Base-by-base conservation (phyloP, 2,888 invertebrate species). In the Tetranychus piercei region DNA sequence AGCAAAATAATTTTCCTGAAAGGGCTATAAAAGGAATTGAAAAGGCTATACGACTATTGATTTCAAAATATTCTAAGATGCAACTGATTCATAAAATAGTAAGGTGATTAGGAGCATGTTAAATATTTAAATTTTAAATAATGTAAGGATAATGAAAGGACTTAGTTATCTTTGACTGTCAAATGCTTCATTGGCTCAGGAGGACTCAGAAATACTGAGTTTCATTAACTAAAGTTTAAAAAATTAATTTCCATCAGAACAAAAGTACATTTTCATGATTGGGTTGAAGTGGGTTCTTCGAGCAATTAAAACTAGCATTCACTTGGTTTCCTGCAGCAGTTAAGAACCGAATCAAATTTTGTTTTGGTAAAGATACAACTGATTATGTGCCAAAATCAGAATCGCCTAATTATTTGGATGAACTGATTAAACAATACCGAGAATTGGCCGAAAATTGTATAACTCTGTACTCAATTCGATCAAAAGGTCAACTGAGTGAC, bases 251-350 rank as follows among this genome's bases (percentile, higher is more conserved):
- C 69, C 69, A n/a, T 18, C 69, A 11, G 23, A 23, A 11, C 69
- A 69, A 4, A 69, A 69, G 69, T 69, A 69, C 34, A 23, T 69
- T 8, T 6, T 69, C 9, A 23, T 69, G 11, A 15, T 69, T 8
- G 5, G 22, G 11, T 22, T 69, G 6, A 69, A 69, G 22, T 69
- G 69, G 69, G 22, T 69, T 23, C 34, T 69, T 11, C 18, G 22
- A n/a, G 69, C 69, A 69, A n/a, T 69, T 23, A 69, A 69, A 69
- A 69, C 9, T 69, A 5, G 69, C 69, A 22, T 69, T 69, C 23
- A 4, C 22, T 11, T 69, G 69, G 69, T 22, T 9, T 69, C 69
- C 69, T 11, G n/a, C 69, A 23, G 20, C 69, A 6, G 69, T 69
- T 69, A 69, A 22, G 22, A 20, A 23, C 9, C 20, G 69, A 23